phyloP scores from a whole-genome alignment of 2,888 invertebrate species.

The Vanessa cardui region DNA sequence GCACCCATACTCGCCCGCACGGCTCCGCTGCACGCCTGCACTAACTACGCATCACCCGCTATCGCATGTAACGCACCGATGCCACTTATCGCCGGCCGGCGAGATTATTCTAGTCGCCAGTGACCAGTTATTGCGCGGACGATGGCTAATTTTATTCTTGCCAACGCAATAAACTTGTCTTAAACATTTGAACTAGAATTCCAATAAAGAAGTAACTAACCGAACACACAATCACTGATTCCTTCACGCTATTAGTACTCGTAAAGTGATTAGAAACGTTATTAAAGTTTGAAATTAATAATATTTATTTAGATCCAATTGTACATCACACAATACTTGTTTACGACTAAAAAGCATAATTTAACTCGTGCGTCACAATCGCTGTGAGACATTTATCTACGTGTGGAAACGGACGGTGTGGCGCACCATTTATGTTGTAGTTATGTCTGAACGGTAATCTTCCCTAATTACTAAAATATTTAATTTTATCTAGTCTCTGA shows the following conservation, averaged over 20 bases:
- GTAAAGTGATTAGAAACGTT: slow-evolving; percentile 17
- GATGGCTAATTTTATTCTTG: slow-evolving; percentile 33
- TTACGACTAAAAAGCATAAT: slow-evolving; percentile 33
- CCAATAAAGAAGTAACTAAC: slow-evolving; percentile 17
- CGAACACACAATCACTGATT: slow-evolving; percentile 22
- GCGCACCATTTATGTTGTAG: neutral
- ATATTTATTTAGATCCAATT: slow-evolving; percentile 19
- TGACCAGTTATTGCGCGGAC: slow-evolving; percentile 36
- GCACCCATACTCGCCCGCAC: slow-evolving; percentile 17
- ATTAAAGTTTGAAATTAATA: slow-evolving; percentile 10
- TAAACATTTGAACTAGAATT: slow-evolving; percentile 21
- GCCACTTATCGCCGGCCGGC: slow-evolving; percentile 44
- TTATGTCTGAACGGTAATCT: neutral
- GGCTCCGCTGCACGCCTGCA: slow-evolving; percentile 21
- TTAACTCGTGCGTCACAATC: slow-evolving; percentile 40
- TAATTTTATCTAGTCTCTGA: neutral
- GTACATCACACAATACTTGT: slow-evolving; percentile 32
- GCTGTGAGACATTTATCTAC: slow-evolving; percentile 26
- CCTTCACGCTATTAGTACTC: neutral
- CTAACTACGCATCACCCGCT: slow-evolving; percentile 29
- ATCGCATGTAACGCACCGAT: slow-evolving; percentile 31
- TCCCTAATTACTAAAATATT: neutral
- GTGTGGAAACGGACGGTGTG: slow-evolving; percentile 8
- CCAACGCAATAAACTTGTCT: slow-evolving; percentile 32
- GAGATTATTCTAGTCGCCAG: slow-evolving; percentile 39